Evolutionary conservation across 2,113 vertebrate species (phyloP).

Genomic region (Choloepus hoffmanni): DNA sequence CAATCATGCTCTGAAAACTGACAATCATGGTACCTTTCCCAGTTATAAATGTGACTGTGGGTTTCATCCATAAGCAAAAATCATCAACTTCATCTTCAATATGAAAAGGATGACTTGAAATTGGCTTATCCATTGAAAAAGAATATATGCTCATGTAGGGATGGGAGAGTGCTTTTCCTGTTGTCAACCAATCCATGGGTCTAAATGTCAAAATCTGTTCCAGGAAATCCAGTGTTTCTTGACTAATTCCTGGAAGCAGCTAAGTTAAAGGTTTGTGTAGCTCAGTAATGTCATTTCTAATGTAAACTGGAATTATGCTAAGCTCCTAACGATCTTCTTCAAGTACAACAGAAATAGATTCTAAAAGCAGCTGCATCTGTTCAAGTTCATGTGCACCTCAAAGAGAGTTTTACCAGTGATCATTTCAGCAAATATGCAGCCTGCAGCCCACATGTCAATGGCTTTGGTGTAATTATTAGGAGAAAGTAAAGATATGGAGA

Average conservation of each 20-base stretch:
- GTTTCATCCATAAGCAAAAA: no score
- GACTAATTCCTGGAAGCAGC: constrained; percentile 93
- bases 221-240: constrained; percentile 85
- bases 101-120: no score
- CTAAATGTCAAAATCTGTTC: no score
- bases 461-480: constrained; percentile 99
- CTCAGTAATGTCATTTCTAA: constrained; percentile 96
- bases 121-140: no score
- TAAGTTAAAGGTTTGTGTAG: constrained; percentile 96
- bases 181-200: no score
- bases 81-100: no score
- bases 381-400: constrained; percentile 98
- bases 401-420: constrained; percentile 99
- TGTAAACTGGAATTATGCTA: constrained; percentile 97
- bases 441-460: constrained; percentile 99
- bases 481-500: constrained; percentile 97
- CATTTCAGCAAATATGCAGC: constrained; percentile 99
- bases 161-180: no score
- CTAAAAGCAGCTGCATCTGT: constrained; percentile 99
- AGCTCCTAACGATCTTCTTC: constrained; percentile 98
- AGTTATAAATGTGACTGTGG: no score
- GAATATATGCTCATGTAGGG: no score
- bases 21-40: no score
- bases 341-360: constrained; percentile 97
- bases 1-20: no score